phyloP scores from a whole-genome alignment of 2,113 vertebrate species.

The Chunga burmeisteri region DNA sequence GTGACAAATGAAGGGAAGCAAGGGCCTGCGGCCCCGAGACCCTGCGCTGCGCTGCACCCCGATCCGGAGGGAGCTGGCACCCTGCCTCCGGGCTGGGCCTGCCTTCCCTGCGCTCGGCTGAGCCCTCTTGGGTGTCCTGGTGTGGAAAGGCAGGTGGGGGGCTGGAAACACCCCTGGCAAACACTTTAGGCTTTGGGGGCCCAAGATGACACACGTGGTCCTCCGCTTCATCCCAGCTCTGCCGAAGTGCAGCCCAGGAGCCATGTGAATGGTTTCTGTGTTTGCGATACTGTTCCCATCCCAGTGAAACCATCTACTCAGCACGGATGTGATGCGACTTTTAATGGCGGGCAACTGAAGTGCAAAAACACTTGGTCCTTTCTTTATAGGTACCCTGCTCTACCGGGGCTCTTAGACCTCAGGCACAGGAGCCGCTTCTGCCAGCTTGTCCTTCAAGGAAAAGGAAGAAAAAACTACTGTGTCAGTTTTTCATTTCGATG shows the following conservation, averaged over 20 bases:
- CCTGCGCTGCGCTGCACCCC: no score
- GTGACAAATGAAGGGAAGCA: background rate
- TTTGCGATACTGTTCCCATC: background rate
- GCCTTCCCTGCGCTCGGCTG: fast-evolving
- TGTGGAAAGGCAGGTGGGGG: background rate
- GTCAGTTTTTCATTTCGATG: background rate
- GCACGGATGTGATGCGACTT: background rate
- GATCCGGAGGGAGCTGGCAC: background rate
- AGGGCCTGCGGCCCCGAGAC: no score
- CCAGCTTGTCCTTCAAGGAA: background rate
- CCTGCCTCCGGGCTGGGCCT: background rate
- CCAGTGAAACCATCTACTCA: background rate
- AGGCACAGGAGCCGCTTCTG: background rate
- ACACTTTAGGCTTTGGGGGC: background rate
- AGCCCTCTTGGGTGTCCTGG: background rate
- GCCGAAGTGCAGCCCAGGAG: background rate
- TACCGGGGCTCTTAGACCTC: background rate
- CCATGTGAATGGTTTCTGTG: background rate
- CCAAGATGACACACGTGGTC: background rate
- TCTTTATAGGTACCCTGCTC: background rate
- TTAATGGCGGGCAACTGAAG: background rate
- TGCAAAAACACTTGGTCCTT: background rate
- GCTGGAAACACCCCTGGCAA: background rate
- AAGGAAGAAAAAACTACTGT: background rate
- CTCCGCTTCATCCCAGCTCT: background rate